phyloP scores from a whole-genome alignment of 2,888 invertebrate species.

The Acleris emargana region DNA sequence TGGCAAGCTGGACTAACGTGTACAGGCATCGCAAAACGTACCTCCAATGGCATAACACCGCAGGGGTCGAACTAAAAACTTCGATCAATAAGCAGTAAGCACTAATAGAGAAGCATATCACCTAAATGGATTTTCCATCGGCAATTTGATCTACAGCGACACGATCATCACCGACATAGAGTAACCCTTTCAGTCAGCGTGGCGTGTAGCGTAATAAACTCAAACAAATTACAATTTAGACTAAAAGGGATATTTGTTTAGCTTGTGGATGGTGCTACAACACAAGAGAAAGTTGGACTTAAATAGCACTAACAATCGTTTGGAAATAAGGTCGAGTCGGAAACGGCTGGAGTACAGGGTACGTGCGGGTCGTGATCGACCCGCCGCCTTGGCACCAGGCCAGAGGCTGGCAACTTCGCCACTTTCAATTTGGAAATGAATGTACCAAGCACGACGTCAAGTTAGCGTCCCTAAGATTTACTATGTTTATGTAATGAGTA shows the following conservation, averaged over 20 bases:
- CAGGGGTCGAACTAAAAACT: too few species aligned
- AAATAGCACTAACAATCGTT: constrained; percentile 36
- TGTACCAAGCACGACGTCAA: constrained; percentile 52
- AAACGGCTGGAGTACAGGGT: constrained; percentile 39
- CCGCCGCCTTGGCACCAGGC: constrained; percentile 63
- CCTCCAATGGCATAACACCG: too few species aligned
- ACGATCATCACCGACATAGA: too few species aligned
- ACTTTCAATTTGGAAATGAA: constrained; percentile 59
- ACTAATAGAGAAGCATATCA: too few species aligned
- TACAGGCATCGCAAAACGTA: too few species aligned
- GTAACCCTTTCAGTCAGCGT: too few species aligned
- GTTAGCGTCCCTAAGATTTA: constrained; percentile 21
- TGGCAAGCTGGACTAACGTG: too few species aligned
- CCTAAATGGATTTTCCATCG: too few species aligned
- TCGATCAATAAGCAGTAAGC: too few species aligned
- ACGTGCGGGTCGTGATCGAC: constrained; percentile 58
- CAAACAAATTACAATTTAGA: too few species aligned
- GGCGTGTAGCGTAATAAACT: too few species aligned
- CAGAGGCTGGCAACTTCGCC: constrained; percentile 56
- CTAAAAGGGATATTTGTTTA: not conserved
- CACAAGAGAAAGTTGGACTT: constrained; percentile 22
- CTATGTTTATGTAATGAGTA: constrained; percentile 22
- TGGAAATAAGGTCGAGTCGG: constrained; percentile 40
- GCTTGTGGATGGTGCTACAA: not conserved
- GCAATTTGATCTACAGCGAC: too few species aligned